Evolutionary conservation across 1,140 invertebrate genomes (phyloP), one percentile per base, ranked within the genome.

Genomic region (Venustaconcha ellipsiformis): DNA sequence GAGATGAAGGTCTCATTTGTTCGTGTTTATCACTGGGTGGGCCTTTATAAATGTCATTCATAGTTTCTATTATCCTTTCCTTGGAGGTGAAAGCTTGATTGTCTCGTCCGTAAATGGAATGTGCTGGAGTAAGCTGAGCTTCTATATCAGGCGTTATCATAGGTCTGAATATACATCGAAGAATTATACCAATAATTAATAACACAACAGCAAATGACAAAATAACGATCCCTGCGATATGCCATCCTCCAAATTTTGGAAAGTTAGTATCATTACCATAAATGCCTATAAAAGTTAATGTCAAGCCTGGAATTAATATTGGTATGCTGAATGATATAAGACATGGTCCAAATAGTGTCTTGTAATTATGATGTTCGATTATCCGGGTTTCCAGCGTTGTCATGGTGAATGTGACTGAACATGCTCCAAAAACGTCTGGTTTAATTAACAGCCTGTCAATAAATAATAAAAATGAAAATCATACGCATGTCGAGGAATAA

Each of bases 331-430:
- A 77, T 18, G 70, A 72, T 8, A 77, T 55, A 55, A 77, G 64
- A 60, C 75, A 77, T 11, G 75, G 75, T 5, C 75, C 75, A 15
- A 77, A 26, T n/a, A 77, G 63, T n/a, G 75, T 77, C 64, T 72
- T 72, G 64, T 67, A 68, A 56, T 72, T 55, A 63, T 77, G 75
- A 57, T 77, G 72, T 30, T 77, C 75, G 23, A 77, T 68, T 14
- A 77, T 68, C 63, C 65, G 60, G 70, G 72, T 72, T 55, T 68
- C 72, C 17, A 71, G 6, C 37, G 37, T 48, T 48, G 37, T 48
- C 37, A 48, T 48, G 5, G 37, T 48, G 37, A 48, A 48, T 2
- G 37, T 48, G 6, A 48, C 37, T 48, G 37, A 11, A 48, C 37
- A 48, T 48, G 37, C 37, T 48, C 37, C 37, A 48, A 48, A 48